Percentiles rank a stretch among this genome's conserved stretches.
Conservation (phyloP, 2,888 invertebrate genomes). For the Rhogogaster chlorosoma region DNA sequence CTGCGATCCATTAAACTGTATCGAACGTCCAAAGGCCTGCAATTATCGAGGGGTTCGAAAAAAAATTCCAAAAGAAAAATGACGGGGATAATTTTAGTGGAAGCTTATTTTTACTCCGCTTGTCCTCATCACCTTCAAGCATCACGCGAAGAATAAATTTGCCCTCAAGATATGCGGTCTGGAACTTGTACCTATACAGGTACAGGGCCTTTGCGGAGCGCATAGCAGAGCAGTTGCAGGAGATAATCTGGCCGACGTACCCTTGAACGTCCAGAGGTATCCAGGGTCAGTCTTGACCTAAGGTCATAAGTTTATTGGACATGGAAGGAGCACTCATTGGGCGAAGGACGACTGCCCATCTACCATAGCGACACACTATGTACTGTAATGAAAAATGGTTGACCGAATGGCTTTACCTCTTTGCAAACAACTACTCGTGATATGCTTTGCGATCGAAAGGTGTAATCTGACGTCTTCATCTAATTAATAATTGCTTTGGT, state of each 20-base stretch:
- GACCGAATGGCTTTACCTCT: not conserved
- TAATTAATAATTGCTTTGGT: not conserved
- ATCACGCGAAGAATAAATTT: not conserved
- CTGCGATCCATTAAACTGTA: not conserved
- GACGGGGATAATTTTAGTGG: not conserved
- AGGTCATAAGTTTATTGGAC: constrained; percentile 27
- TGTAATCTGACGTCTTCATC: not conserved
- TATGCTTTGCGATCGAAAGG: not conserved
- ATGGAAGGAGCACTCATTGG: not conserved
- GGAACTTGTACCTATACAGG: not conserved
- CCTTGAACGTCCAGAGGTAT: constrained; percentile 7
- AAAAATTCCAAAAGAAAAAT: not conserved
- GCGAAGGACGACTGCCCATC: constrained; percentile 2
- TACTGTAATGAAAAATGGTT: not conserved
- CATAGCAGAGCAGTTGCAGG: not conserved
- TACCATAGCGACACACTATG: not conserved
- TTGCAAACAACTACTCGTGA: not conserved
- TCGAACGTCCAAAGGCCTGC: not conserved
- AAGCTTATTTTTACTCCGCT: not conserved
- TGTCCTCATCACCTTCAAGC: not conserved
- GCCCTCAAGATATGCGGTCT: not conserved
- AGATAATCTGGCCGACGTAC: not conserved
- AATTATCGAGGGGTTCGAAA: not conserved
- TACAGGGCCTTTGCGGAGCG: not conserved
- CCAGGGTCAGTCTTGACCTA: constrained; percentile 5